Base-by-base conservation (phyloP, 1,140 invertebrate genomes). In the Dryas iulia region DNA sequence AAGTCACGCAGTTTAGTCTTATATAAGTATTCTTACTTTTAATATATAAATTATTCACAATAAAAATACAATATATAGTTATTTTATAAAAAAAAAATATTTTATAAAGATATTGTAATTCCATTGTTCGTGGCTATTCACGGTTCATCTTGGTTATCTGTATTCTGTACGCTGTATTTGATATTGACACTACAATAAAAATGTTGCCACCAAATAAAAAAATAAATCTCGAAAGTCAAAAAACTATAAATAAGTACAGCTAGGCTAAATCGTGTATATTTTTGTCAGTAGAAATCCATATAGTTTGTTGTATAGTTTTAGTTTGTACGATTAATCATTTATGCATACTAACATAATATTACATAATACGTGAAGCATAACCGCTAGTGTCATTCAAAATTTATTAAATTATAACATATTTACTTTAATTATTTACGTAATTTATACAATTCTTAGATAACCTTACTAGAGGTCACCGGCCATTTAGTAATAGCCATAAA, bases 381-480 rank as follows among this genome's bases (percentile, higher is more conserved):
- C 39, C 7, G 39, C 7, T 47, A 8, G 24, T 52, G 33, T 62
- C 39, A 33, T 26, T 23, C 33, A 28, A 26, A 61, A 21, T 39
- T 18, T 52, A 60, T 33, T n/a, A 25, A 47, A 28, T 52, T 62
- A 26, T n/a, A n/a, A n/a, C n/a, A 21, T 24, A 62, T 30, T 62
- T 52, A 53, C 24, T 26, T 14, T 4, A 11, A 14, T 26, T 52
- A 47, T 61, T 62, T 62, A 53, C 59, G 39, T 62, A 62, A 62
- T 52, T 52, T 7, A 35, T 3, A 26, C 14, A 53, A 53, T 62
- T 62, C 24, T n/a, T 65, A 23, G 24, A 57, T 65, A 65, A 65
- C 62, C 62, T 39, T 57, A 26, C 10, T 7, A 31, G n/a, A 65
- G 31, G 62, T 65, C 62, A 57, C 31, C 54, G 14, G 24, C 10